Evolutionary conservation across 2,888 invertebrate genomes (phyloP), one percentile per base, ranked within the genome.

Genomic region (Scaptomyza tumidula): DNA sequence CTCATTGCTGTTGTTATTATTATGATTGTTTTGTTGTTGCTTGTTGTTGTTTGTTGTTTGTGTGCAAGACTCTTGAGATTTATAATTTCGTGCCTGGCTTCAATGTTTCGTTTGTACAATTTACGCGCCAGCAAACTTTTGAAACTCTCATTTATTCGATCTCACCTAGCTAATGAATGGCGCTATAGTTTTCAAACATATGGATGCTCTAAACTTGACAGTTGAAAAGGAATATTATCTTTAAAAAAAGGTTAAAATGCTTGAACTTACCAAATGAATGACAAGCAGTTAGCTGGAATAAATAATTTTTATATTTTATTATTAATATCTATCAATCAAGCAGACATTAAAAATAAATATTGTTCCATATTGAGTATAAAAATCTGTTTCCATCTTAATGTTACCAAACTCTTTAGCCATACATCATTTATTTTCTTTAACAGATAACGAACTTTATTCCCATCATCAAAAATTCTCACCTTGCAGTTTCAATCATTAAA

Each of bases 1-100:
- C 13, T 53, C 14, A 24, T 44, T 43, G 24, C 24, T 44, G 19
- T 44, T 44, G 53, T 57, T 29, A 7, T 29, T 29, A 7, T 29
- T 6, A 9, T 29, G 6, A 6, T 31, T 53, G 48, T 19, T 49
- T 16, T 68, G 9, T 24, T 46, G 9, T 41, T 39, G 7, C n/a
- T 57, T 37, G 9, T 14, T 37, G n/a, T 37, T 63, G 27, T 37
- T 43, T 63, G 29, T 44, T 31, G 39, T 41, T 13, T 45, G 33
- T 64, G 39, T 58, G 72, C 45, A 41, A 41, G 77, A 67, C 78
- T 77, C 78, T 86, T 67, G 64, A 75, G 80, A 80, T 80, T 77
- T 68, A 65, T 41, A 41, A 41, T 55, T 77, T 81, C 71, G 78
- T 74, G 75, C 54, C 55, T 50, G 16, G 71, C 57, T 67, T 74